phyloP scores from a whole-genome alignment of 2,113 vertebrate genomes.

The Panurus biarmicus region DNA sequence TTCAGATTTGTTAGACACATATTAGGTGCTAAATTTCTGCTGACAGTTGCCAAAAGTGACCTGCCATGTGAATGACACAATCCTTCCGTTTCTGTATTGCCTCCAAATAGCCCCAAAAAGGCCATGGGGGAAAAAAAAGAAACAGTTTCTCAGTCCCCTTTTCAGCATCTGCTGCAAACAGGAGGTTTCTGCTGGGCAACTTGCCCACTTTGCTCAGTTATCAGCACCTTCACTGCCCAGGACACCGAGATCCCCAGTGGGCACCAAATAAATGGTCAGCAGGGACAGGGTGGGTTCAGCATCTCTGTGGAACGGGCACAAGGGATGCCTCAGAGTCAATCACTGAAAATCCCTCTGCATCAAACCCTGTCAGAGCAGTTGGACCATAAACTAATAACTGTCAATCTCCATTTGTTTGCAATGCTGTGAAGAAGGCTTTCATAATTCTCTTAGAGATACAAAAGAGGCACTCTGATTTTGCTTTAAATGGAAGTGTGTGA shows the following conservation, averaged over 20 bases:
- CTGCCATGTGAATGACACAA: background rate
- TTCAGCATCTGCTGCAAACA: background rate
- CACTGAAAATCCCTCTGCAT: background rate
- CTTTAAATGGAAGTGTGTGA: background rate
- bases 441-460: background rate
- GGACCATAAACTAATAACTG: slow-evolving; percentile 13
- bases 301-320: accelerated
- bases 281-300: background rate
- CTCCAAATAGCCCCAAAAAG: background rate
- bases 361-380: slow-evolving; percentile 15
- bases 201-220: background rate
- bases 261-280: background rate
- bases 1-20: background rate
- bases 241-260: background rate
- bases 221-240: background rate
- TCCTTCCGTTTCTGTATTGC: background rate
- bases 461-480: background rate
- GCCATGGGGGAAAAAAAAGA: background rate
- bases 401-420: slow-evolving; percentile 33
- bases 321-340: background rate
- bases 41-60: background rate
- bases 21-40: background rate
- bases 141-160: background rate
- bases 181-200: background rate
- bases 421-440: background rate